Evolutionary conservation across 2,113 vertebrate species (phyloP).

Genomic region (Tragulus kanchil): DNA sequence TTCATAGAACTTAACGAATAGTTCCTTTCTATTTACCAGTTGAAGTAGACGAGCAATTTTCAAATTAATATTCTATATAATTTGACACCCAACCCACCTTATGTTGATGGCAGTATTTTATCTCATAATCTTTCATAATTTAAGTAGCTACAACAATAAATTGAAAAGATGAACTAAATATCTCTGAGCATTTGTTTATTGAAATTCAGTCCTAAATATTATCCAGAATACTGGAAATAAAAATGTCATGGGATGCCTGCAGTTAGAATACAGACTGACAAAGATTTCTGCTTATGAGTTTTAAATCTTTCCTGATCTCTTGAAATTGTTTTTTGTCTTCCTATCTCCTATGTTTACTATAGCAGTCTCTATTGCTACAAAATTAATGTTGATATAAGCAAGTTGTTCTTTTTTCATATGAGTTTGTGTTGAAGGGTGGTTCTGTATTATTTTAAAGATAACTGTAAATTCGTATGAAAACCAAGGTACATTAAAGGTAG

Average conservation of each 20-base stretch:
- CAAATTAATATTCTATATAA: constrained; percentile 72
- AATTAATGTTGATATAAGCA: constrained; percentile 80
- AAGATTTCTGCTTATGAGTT: constrained; percentile 84
- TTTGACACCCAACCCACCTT: constrained; percentile 57
- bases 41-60: constrained; percentile 67
- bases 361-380: constrained; percentile 80
- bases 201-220: constrained; percentile 71
- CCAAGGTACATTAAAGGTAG: constrained; percentile 80
- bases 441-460: constrained; percentile 80
- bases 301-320: constrained; percentile 86
- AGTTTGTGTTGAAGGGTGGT: constrained; percentile 83
- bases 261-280: constrained; percentile 80
- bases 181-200: constrained; percentile 84
- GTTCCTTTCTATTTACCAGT: constrained; percentile 49
- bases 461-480: constrained; percentile 72
- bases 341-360: constrained; percentile 82
- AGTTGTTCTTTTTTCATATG: constrained; percentile 82
- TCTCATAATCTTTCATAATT: constrained; percentile 78
- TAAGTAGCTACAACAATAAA: constrained; percentile 79
- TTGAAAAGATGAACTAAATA: constrained; percentile 72
- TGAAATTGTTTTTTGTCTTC: constrained; percentile 83
- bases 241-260: constrained; percentile 68
- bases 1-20: constrained; percentile 60
- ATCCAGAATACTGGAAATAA: constrained; percentile 70
- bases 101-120: constrained; percentile 71